A percentile compares a stretch with the other conserved stretches of the same genome.
These are phyloP conservation scores for Heterochromis multidens DNA, from an alignment of 2,113 vertebrate species.

Conservation along the genomic window DNA sequence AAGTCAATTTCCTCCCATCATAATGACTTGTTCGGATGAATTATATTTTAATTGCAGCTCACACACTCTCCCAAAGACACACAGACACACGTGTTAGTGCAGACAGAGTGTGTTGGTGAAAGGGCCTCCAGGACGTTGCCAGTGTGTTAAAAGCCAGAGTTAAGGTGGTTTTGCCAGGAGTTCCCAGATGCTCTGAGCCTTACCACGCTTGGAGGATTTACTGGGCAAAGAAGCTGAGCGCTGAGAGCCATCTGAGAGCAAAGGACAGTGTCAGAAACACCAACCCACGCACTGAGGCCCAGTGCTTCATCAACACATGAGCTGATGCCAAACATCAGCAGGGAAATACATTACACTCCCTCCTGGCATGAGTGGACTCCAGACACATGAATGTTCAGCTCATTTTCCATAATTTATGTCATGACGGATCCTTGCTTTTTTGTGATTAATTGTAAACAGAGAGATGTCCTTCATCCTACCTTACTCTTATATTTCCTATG, in stretches of 20 bases:
- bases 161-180: conserved; percentile 10
- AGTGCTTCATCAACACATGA: background rate
- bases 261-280: conserved; percentile 43
- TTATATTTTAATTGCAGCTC: background rate
- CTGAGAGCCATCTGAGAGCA: conserved; percentile 66
- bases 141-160: conserved; percentile 48
- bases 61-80: background rate
- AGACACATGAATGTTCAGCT: background rate
- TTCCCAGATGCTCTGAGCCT: conserved; percentile 68
- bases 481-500: background rate
- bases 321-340: background rate
- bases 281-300: background rate
- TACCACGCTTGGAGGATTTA: conserved; percentile 95
- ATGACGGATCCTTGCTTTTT: background rate
- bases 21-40: conserved; percentile 4
- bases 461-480: accelerated
- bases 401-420: background rate
- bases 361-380: background rate
- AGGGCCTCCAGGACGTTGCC: background rate
- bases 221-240: conserved; percentile 82
- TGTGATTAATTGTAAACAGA: background rate
- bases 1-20: background rate
- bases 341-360: background rate
- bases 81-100: conserved; percentile 31
- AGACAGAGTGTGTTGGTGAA: conserved; percentile 4